A percentile compares a stretch with the other conserved stretches of the same genome.
Evolutionary conservation across 2,797 vertebrate species (phyloP).

Genomic region (Leuciscus waleckii): DNA sequence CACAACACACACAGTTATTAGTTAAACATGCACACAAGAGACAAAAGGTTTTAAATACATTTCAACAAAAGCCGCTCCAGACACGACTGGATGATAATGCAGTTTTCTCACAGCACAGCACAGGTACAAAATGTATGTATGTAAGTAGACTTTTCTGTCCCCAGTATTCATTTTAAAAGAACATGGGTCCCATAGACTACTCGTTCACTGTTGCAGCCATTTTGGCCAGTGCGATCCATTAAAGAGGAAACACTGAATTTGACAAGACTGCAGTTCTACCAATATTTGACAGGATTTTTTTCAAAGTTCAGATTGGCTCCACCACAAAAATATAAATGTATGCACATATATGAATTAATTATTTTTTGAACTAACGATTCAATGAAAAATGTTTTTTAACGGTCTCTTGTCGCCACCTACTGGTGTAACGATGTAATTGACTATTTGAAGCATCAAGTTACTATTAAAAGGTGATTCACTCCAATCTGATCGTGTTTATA

Average conservation of each 20-base stretch:
- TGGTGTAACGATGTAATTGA: neutral
- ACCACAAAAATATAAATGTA: no score
- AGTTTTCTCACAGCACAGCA: neutral
- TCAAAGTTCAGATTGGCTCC: neutral
- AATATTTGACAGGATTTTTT: neutral
- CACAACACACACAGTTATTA: slow-evolving; percentile 48
- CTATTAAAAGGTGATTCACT: neutral
- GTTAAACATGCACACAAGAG: neutral
- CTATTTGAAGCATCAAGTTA: neutral
- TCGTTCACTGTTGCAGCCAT: slow-evolving; percentile 61
- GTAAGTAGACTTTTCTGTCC: slow-evolving; percentile 60
- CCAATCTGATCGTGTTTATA: neutral
- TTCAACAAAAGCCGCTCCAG: neutral
- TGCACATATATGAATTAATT: no score
- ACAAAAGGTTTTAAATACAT: slow-evolving; percentile 33
- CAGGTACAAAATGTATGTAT: neutral
- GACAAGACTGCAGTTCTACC: slow-evolving; percentile 58
- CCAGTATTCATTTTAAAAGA: slow-evolving; percentile 47
- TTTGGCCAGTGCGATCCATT: slow-evolving; percentile 65
- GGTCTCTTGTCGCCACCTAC: neutral
- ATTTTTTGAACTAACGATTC: no score
- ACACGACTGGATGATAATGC: slow-evolving; percentile 6
- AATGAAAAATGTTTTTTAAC: no score
- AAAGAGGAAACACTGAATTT: slow-evolving; percentile 61
- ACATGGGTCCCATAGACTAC: slow-evolving; percentile 56